Conservation (phyloP, 2,113 vertebrate genomes). For the Nothobranchius kuhntae region DNA sequence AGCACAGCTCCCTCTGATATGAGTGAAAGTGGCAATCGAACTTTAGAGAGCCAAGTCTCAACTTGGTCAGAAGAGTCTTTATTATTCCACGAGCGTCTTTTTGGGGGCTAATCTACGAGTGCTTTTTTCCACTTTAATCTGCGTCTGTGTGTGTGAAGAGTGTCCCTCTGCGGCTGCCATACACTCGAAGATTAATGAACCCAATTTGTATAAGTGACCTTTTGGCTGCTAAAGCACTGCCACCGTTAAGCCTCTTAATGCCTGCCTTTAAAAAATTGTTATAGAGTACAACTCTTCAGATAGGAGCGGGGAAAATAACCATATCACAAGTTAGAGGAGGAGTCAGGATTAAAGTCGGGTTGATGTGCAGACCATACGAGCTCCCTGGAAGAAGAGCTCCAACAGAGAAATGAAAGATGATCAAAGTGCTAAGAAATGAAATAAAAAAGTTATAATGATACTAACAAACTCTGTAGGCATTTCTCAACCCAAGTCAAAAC, state of each 20-base stretch:
- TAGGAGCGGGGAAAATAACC: constrained; percentile 67
- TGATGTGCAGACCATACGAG: constrained; percentile 47
- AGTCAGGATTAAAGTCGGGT: constrained; percentile 67
- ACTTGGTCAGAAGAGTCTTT: constrained; percentile 69
- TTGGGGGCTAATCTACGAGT: constrained; percentile 75
- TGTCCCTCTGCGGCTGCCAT: constrained; percentile 74
- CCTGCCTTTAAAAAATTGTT: constrained; percentile 68
- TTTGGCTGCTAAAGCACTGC: constrained; percentile 76
- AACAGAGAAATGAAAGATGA: constrained; percentile 34
- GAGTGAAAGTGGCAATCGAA: constrained; percentile 69
- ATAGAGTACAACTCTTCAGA: constrained; percentile 68
- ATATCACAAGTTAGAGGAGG: constrained; percentile 55
- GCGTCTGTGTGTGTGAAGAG: constrained; percentile 73
- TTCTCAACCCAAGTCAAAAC: constrained; percentile 16
- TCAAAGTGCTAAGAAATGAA: constrained; percentile 27
- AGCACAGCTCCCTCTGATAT: constrained; percentile 52
- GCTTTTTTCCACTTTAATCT: constrained; percentile 76
- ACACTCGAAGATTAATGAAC: constrained; percentile 83
- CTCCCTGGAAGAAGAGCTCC: constrained; percentile 41
- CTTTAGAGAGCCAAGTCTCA: constrained; percentile 64
- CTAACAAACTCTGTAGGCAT: constrained; percentile 9
- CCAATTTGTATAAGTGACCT: constrained; percentile 85
- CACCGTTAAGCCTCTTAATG: constrained; percentile 80
- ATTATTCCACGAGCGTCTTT: constrained; percentile 70
- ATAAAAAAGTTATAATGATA: constrained; percentile 18